Evolutionary conservation across 2,113 vertebrate genomes (phyloP).

Genomic region (Setophaga coronata): DNA sequence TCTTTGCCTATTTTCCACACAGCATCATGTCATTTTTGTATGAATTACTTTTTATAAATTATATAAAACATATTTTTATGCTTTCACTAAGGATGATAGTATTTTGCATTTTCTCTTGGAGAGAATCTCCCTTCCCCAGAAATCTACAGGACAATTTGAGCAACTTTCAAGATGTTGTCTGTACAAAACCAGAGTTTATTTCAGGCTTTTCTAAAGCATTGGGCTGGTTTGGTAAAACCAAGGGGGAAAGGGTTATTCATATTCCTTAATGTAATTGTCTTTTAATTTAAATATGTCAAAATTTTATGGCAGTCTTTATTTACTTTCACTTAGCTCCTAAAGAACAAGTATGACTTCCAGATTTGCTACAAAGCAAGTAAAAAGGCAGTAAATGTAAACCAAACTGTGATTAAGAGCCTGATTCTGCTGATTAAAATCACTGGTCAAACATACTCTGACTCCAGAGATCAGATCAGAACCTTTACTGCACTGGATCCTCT

Average conservation of each 20-base stretch:
- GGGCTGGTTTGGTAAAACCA: background rate
- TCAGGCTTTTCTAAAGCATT: background rate
- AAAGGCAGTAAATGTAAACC: conserved; percentile 41
- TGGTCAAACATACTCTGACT: conserved; percentile 9
- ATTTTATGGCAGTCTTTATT: conserved; percentile 34
- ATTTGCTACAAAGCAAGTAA: conserved; percentile 12
- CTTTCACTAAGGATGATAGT: background rate
- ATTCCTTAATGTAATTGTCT: background rate
- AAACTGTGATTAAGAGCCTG: conserved; percentile 40
- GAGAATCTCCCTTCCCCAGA: background rate
- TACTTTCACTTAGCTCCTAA: conserved; percentile 6
- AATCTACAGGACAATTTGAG: background rate
- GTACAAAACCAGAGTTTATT: background rate
- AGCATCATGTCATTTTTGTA: background rate
- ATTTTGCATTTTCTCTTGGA: background rate
- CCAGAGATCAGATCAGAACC: conserved; percentile 33
- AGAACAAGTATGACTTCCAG: conserved; percentile 30
- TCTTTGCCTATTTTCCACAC: background rate
- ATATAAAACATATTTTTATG: background rate
- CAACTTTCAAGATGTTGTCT: background rate
- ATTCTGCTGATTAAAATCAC: conserved; percentile 52
- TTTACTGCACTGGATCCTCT: conserved; percentile 3
- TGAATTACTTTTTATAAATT: background rate
- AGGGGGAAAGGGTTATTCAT: background rate
- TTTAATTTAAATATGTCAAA: conserved; percentile 42